Evolutionary conservation across 2,888 invertebrate species (phyloP).

Genomic region (Melieria picta): DNA sequence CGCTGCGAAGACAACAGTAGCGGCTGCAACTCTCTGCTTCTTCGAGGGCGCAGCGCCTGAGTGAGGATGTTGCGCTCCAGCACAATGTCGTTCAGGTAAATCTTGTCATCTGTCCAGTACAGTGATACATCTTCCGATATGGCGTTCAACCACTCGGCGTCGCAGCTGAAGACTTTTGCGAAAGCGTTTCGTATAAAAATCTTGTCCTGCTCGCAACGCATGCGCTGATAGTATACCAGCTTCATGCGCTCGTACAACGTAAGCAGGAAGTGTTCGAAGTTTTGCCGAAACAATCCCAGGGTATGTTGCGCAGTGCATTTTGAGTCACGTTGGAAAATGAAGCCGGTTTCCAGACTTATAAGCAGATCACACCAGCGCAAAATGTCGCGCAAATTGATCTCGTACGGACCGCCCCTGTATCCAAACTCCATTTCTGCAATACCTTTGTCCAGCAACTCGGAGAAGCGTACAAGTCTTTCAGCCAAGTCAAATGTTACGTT

Average conservation of each 20-base stretch:
- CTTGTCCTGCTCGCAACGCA: slow-evolving; percentile 84
- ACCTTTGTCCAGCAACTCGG: slow-evolving; percentile 74
- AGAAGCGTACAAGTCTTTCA: slow-evolving; percentile 81
- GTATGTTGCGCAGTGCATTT: slow-evolving; percentile 54
- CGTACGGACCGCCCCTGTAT: slow-evolving; percentile 90
- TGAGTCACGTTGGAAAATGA: slow-evolving; percentile 40
- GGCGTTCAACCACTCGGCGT: slow-evolving; percentile 56
- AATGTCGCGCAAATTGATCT: slow-evolving; percentile 96
- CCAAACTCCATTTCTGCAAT: slow-evolving; percentile 78
- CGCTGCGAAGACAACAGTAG: slow-evolving; percentile 71
- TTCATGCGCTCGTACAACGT: slow-evolving; percentile 69
- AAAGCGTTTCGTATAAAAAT: slow-evolving; percentile 72
- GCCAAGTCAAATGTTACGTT: slow-evolving; percentile 69
- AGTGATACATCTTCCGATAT: slow-evolving; percentile 70
- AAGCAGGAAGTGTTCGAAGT: slow-evolving; percentile 54
- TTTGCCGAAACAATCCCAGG: slow-evolving; percentile 40
- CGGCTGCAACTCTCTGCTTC: slow-evolving; percentile 62
- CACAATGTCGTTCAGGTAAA: slow-evolving; percentile 75
- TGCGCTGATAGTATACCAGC: slow-evolving; percentile 86
- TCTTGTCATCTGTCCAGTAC: slow-evolving; percentile 69
- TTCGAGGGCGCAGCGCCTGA: slow-evolving; percentile 49
- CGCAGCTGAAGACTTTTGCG: slow-evolving; percentile 67
- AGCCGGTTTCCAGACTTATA: slow-evolving; percentile 63
- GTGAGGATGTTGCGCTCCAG: slow-evolving; percentile 64
- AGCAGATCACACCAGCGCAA: slow-evolving; percentile 90